Base-by-base conservation (phyloP, 2,888 invertebrate genomes). In the Xestia rhomboidea region DNA sequence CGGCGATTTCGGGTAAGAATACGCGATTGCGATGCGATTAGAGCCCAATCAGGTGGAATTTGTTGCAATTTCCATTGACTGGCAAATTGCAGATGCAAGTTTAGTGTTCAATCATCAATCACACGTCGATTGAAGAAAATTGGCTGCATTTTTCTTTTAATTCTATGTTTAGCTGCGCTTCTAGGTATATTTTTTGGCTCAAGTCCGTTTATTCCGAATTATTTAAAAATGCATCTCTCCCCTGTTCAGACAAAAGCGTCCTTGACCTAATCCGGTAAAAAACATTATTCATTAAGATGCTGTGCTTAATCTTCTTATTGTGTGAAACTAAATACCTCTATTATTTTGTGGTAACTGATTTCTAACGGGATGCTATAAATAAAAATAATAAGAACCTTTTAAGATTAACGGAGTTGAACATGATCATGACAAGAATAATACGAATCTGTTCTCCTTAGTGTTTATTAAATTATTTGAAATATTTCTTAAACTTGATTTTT, bases 61-160 rank as follows among this genome's bases (percentile, higher is more conserved):
- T 92, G 93, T 94, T 93, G 96, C 96, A 96, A 96, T 96, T 95
- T 95, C 84, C 96, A 96, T 94, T 96, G 96, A 96, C 96, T 96
- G 96, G 92, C 88, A 96, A 96, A 96, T 96, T 96, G 93, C 92
- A 89, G 88, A 89, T 86, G 78, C 88, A 91, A 90, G 90, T 86
- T 90, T 90, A 91, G 89, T 90, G 87, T 91, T 92, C 93, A 93
- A 91, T 93, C 94, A 94, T 95, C 95, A 94, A 94, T 94, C 93
- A 92, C 87, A 90, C 88, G 89, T 92, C 90, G 90, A 91, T 91
- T 90, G 85, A 75, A 85, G 87, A 83, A 90, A 91, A 90, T 91
- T 87, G 86, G 84, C 81, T 67, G 69, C 13, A 72, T 81, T 64
- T 72, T 79, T 79, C 72, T 78, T 81, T 85, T 79, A 77, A 77